These are phyloP conservation scores for Drosophila guanche DNA, from an alignment of 1,140 invertebrate genomes.

Conservation along the genomic window DNA sequence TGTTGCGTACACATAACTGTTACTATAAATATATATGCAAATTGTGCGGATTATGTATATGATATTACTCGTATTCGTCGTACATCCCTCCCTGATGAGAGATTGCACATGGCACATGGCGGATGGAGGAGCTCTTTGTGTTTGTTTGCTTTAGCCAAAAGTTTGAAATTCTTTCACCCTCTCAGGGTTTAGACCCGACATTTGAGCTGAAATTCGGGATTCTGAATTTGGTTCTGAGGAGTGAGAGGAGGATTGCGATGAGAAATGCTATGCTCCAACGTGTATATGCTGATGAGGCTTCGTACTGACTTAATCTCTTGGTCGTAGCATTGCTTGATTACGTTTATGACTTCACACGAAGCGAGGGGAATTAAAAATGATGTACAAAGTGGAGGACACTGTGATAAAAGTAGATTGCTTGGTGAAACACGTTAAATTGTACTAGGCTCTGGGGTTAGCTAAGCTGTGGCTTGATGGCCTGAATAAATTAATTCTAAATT, in stretches of 20 bases:
- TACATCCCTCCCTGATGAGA: conserved; percentile 13
- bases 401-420: conserved; percentile 47
- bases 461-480: conserved; percentile 32
- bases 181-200: conserved; percentile 39
- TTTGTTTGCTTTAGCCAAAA: conserved; percentile 24
- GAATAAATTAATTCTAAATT: conserved; percentile 49
- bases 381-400: conserved; percentile 6
- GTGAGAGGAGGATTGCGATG: conserved; percentile 3
- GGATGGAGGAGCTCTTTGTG: conserved; percentile 10
- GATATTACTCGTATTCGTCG: conserved; percentile 21
- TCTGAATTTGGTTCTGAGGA: conserved; percentile 19
- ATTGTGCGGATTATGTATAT: conserved; percentile 48
- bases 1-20: conserved; percentile 45
- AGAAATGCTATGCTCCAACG: not conserved
- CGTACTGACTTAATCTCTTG: conserved; percentile 41
- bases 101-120: conserved; percentile 4
- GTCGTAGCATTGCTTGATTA: conserved; percentile 39
- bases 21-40: conserved; percentile 50
- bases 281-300: conserved; percentile 34
- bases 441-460: conserved; percentile 28
- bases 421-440: conserved; percentile 26
- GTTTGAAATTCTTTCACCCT: conserved; percentile 21
- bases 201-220: conserved; percentile 43
- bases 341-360: conserved; percentile 31
- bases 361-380: not conserved